Conservation (phyloP, 2,888 invertebrate species). For the Diadromus collaris region DNA sequence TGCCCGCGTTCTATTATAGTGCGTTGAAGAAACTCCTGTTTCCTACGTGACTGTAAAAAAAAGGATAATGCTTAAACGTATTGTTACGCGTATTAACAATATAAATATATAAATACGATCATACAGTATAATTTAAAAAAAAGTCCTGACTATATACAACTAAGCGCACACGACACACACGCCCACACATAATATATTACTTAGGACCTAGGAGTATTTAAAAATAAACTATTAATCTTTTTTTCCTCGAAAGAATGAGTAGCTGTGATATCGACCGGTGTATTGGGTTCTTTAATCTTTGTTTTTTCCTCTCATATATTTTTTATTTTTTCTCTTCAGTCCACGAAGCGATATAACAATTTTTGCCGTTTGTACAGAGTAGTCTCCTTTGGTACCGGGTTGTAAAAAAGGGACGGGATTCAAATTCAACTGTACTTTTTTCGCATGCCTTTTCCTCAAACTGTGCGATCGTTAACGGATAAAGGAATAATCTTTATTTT, state of each 20-base stretch:
- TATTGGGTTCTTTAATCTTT: conserved; percentile 70
- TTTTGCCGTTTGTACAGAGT: conserved; percentile 3
- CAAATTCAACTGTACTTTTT: conserved; percentile 29
- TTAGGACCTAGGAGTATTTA: conserved; percentile 55
- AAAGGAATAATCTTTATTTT: conserved; percentile 42
- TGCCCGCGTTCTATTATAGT: conserved; percentile 68
- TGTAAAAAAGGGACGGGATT: conserved; percentile 15
- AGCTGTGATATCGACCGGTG: conserved; percentile 79
- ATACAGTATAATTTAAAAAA: conserved; percentile 54
- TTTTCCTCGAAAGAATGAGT: conserved; percentile 69
- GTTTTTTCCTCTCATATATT: conserved; percentile 36
- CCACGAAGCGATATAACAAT: conserved; percentile 3
- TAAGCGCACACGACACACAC: conserved; percentile 44
- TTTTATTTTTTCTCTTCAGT: conserved; percentile 37
- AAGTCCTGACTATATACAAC: conserved; percentile 47
- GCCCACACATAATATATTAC: conserved; percentile 59
- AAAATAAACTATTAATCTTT: conserved; percentile 58
- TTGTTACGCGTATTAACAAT: conserved; percentile 37
- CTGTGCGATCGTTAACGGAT: conserved; percentile 18
- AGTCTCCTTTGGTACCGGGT: conserved; percentile 50
- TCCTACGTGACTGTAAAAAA: conserved; percentile 76
- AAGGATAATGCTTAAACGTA: conserved; percentile 44
- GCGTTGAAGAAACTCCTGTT: conserved; percentile 77
- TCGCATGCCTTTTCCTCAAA: conserved; percentile 20
- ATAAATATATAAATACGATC: conserved; percentile 54